Evolutionary conservation across 2,888 invertebrate species (phyloP), one percentile per base, ranked within the genome.

Genomic region (Monochamus alternatus): DNA sequence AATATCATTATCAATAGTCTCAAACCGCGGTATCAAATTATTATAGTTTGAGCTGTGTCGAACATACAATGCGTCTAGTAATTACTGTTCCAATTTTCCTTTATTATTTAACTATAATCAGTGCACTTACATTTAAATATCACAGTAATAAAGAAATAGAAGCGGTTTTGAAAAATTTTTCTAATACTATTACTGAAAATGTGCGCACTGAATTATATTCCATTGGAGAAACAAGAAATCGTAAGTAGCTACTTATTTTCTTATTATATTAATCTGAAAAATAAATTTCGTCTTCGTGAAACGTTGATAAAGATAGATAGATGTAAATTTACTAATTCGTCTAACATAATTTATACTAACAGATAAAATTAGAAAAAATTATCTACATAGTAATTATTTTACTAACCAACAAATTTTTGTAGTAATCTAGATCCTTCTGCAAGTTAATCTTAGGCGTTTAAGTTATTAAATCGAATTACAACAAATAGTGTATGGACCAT

Each of bases 221-320:
- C 0, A 90, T 92, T 75, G 94, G 94, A n/a, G 89, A 91, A 82
- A 92, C 92, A 30, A 90, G 91, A 0, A 86, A 91, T 85, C 90
- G 91, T 89, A 82, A 84, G 85, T 82, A 51, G 9, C 22, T 30
- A 22, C 30, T 1, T 9, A 55, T 55, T 55, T 55, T 55, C 14
- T 3, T 52, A 52, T 3, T 52, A n/a, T n/a, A 22, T 22, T 22
- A 22, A 22, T 22, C 1, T 22, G 1, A 22, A 22, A 22, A 22
- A 22, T 22, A 22, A 22, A 22, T 22, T 22, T 22, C 22, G 22
- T 22, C 22, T 22, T 22, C 22, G 1, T 22, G 22, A 22, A 22
- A 22, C 22, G 22, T 22, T 0, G 22, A 22, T 22, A 22, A 22
- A 22, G 22, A 22, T 22, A 22, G 22, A 22, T 22, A 22, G 0